Evolutionary conservation across 2,888 invertebrate species (phyloP).

Genomic region (Heliconius ethilla): DNA sequence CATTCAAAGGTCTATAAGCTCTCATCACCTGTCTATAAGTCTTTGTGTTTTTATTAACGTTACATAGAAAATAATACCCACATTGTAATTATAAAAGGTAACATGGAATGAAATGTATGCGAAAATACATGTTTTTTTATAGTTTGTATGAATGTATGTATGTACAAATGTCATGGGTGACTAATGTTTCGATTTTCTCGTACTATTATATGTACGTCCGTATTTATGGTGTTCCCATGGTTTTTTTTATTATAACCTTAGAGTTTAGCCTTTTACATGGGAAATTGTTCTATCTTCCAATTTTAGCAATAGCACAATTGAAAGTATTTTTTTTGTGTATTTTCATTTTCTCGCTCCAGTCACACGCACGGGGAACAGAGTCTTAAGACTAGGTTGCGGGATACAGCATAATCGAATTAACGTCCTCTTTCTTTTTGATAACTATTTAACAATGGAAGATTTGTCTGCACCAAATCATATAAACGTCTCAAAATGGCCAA

Average conservation of each 20-base stretch:
- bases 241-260: not conserved
- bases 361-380: not conserved
- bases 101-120: not conserved
- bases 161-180: slow-evolving; percentile 20
- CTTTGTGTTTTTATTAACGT: not conserved
- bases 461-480: not conserved
- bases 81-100: not conserved
- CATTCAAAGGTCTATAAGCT: not conserved
- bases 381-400: not conserved
- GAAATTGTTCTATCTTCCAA: not conserved
- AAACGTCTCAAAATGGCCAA: not conserved
- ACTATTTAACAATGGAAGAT: not conserved
- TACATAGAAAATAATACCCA: not conserved
- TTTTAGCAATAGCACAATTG: too few species aligned
- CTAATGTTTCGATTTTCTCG: slow-evolving; percentile 8
- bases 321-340: too few species aligned
- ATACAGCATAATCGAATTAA: not conserved
- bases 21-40: not conserved
- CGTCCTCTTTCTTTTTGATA: not conserved
- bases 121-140: not conserved
- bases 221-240: not conserved
- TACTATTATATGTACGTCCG: not conserved
- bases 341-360: not conserved
- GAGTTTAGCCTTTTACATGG: not conserved
- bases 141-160: not conserved